Conservation (phyloP, 1,140 invertebrate genomes). For the Drosophila aff. region DNA sequence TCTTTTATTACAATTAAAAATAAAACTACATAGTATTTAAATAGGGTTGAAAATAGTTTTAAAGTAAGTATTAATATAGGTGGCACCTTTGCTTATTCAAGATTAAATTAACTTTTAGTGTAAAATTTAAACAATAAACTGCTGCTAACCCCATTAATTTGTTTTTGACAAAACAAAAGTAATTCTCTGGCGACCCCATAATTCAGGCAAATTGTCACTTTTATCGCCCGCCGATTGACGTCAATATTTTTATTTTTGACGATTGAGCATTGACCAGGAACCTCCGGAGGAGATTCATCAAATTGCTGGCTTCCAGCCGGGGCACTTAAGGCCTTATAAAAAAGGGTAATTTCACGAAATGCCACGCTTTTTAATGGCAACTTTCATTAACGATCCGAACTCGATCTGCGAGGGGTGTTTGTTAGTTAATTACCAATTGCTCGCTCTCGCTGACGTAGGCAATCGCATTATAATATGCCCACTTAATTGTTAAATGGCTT, state of each 20-base stretch:
- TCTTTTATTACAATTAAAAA: neutral
- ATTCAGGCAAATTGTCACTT: conserved; percentile 48
- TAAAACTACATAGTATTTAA: neutral
- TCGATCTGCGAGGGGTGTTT: conserved; percentile 29
- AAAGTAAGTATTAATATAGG: neutral
- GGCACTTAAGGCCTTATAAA: conserved; percentile 51
- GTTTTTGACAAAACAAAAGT: conserved; percentile 11
- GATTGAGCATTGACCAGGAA: conserved; percentile 31
- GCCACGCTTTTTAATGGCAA: conserved; percentile 69
- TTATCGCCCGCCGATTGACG: conserved; percentile 46
- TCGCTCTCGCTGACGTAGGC: conserved; percentile 27
- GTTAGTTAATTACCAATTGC: conserved; percentile 77
- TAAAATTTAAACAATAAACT: neutral
- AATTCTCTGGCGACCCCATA: conserved; percentile 27
- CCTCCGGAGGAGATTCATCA: conserved; percentile 15
- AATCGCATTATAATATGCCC: conserved; percentile 68
- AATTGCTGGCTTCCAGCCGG: conserved; percentile 1
- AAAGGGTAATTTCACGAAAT: conserved; percentile 42
- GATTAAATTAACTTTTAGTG: neutral
- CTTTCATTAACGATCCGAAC: conserved; percentile 62
- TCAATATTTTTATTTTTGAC: conserved; percentile 32
- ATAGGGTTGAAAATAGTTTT: neutral
- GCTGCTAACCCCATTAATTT: neutral
- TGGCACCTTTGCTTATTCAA: neutral
- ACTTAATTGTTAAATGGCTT: conserved; percentile 80